Base-by-base conservation (phyloP, 2,888 invertebrate species). In the Leucophenga montana region DNA sequence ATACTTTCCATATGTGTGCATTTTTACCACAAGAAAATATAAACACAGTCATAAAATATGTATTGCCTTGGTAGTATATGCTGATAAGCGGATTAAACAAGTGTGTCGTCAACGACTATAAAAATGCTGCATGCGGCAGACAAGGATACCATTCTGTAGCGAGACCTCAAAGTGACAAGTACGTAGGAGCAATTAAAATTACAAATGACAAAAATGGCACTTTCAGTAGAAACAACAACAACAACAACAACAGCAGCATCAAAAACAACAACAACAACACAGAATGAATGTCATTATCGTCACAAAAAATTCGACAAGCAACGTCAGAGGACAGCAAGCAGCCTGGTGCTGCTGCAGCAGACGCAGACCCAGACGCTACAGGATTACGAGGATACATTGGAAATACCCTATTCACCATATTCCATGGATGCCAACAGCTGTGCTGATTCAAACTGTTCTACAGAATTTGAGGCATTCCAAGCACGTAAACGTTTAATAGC, bases 291-390 rank as follows among this genome's bases (percentile, higher is more conserved):
- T 33, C 75, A 66, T 68, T 86, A 86, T 73, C 83, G 77, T 16
- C 85, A 86, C 72, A 86, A 86, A 69, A 86, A 86, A 71, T 86
- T 86, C 66, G 85, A 83, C 68, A 56, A 76, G 53, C 31, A 39
- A 2, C 72, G 79, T 6, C 68, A 33, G 9, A 8, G 27, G 44
- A 18, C 1, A 3, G 46, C 39, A 4, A 67, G 18, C 31, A 59
- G 59, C 59, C 53, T 33, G 27, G 44, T 27, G 27, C 53, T 33
- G 27, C 46, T 27, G 27, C 27, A 27, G 18, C 73, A 79, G 66
- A 5, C 39, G 39, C 8, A 75, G 75, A 56, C 67, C 74, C n/a
- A n/a, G n/a, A n/a, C n/a, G n/a, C n/a, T n/a, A n/a, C n/a, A n/a
- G n/a, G n/a, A n/a, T n/a, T n/a, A n/a, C n/a, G n/a, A n/a, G n/a